Base-by-base conservation (phyloP, 2,113 vertebrate genomes). In the Myotis davidii region DNA sequence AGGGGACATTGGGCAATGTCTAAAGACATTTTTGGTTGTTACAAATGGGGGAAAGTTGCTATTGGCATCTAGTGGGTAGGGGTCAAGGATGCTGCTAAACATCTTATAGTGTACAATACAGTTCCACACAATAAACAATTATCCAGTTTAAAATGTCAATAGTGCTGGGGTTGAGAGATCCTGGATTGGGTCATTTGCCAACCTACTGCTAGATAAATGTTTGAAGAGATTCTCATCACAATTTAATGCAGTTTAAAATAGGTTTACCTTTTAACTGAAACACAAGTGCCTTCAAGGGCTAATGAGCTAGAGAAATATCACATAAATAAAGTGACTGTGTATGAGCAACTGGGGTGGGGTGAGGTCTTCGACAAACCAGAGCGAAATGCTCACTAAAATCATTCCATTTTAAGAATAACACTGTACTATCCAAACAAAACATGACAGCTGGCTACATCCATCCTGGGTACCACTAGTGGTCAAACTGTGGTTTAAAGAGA, bases 201-300 rank as follows among this genome's bases (percentile, higher is more conserved):
- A 65, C 9, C 29, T 29, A 45, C 65, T 42, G 25, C 56, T 52
- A 45, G 56, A 25, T 50, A 82, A 70, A 85, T 42, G 69, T 90
- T 52, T 61, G 23, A 91, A 92, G 93, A 94, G 27, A 78, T 14
- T 78, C 37, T 88, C 5, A 69, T 32, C 32, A 34, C 34, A 83
- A 72, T 67, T 88, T 77, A 87, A 84, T 87, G 90, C 77, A 14
- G 56, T 50, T 94, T 91, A 73, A 89, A 91, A 91, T 18, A 88
- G 16, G 54, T 42, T 42, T 42, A 42, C 39, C 39, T 42, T 42
- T 42, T 42, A 42, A 42, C 39, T 42, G 39, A 85, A 52, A 84
- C 42, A 61, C 27, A 87, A 93, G 54, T 65, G 42, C 25, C 50
- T 95, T 79, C 59, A 76, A 73, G n/a, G 32, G 27, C 29, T 79